These are phyloP conservation scores for Sarcophaga subvicina DNA, from an alignment of 2,888 invertebrate species.

Conservation along the genomic window DNA sequence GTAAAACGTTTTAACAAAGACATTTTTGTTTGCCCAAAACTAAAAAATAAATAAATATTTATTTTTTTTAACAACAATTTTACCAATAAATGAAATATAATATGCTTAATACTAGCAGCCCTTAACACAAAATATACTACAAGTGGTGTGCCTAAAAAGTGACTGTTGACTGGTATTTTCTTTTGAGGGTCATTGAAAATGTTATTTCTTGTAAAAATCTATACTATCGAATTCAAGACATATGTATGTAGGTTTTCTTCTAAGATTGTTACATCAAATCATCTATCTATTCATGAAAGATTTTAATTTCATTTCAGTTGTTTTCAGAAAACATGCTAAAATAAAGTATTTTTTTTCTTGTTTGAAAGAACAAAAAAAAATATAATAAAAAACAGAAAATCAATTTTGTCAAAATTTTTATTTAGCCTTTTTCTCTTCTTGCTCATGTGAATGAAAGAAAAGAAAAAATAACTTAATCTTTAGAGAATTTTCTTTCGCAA, in stretches of 20 bases:
- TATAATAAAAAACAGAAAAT: constrained; percentile 13
- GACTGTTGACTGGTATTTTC: constrained; percentile 2
- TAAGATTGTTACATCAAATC: constrained; percentile 41
- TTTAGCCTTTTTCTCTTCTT: constrained; percentile 6
- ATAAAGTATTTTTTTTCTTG: constrained; percentile 14
- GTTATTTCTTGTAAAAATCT: constrained; percentile 53
- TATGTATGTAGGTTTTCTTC: not conserved
- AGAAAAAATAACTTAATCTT: too few species aligned
- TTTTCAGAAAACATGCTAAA: constrained; percentile 41
- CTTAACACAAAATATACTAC: not conserved
- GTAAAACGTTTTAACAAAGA: constrained; percentile 87
- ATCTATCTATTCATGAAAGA: not conserved
- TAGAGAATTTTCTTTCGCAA: not conserved
- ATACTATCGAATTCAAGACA: constrained; percentile 33
- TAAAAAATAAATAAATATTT: not conserved
- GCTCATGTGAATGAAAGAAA: too few species aligned
- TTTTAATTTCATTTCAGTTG: not conserved
- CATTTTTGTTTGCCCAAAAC: constrained; percentile 82
- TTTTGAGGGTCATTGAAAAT: constrained; percentile 26
- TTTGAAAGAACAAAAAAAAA: not conserved
- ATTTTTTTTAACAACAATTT: too few species aligned
- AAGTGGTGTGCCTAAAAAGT: not conserved
- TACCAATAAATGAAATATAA: too few species aligned
- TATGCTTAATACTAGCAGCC: too few species aligned
- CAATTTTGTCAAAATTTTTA: constrained; percentile 30